These are phyloP conservation scores for Botia almorhae DNA, from an alignment of 2,797 vertebrate species.

Conservation along the genomic window DNA sequence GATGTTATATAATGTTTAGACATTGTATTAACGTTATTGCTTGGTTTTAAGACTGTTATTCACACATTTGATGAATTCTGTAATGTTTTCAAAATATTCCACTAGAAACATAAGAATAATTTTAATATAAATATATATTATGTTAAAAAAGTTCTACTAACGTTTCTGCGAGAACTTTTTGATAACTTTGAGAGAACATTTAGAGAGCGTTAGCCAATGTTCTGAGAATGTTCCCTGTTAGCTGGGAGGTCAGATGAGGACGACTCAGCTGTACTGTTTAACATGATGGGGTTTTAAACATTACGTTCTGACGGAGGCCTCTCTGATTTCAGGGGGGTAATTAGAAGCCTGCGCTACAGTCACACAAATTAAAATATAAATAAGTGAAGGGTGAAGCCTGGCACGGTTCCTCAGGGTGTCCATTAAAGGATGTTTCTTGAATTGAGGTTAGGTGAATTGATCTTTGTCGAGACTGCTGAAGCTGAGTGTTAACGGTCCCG, in stretches of 20 bases:
- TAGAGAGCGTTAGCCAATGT: no score
- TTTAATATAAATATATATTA: no score
- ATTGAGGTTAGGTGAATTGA: constrained; percentile 87
- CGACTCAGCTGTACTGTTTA: constrained; percentile 54
- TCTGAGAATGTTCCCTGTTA: no score
- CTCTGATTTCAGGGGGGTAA: constrained; percentile 81
- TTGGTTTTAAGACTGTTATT: no score
- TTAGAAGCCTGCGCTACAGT: constrained; percentile 79
- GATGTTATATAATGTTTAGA: no score
- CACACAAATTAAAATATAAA: constrained; percentile 75
- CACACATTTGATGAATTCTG: no score
- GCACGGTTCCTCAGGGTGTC: constrained; percentile 76
- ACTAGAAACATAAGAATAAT: no score
- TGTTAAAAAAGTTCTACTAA: no score
- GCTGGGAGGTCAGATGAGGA: constrained; percentile 38
- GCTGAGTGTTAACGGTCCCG: constrained; percentile 79
- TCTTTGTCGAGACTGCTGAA: constrained; percentile 81
- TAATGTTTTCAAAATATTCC: no score
- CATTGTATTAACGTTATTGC: no score
- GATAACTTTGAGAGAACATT: no score
- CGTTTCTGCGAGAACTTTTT: no score
- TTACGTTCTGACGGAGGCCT: constrained; percentile 71
- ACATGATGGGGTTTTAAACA: constrained; percentile 65
- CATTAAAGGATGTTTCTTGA: constrained; percentile 86
- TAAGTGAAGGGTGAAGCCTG: constrained; percentile 70